These are phyloP conservation scores for Campaea margaritaria DNA, from an alignment of 2,888 invertebrate genomes.

Conservation along the genomic window DNA sequence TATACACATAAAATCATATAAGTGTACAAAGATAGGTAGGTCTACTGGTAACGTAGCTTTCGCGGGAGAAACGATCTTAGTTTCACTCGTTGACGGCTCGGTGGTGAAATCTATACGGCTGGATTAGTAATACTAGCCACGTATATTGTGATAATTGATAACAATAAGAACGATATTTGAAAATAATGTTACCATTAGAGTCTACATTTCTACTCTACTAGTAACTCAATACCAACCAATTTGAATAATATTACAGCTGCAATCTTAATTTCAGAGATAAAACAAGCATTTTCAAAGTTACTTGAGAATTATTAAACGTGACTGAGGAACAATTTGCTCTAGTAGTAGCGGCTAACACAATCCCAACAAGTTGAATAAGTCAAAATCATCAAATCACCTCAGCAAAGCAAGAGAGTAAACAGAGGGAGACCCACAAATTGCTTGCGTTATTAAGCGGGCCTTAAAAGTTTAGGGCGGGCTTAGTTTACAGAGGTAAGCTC, in stretches of 20 bases:
- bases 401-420: slow-evolving; percentile 79
- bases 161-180: too few relatives aligned
- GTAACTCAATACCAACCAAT: too few relatives aligned
- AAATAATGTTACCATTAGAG: too few relatives aligned
- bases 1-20: slow-evolving; percentile 24
- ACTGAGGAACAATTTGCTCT: slow-evolving; percentile 40
- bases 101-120: slow-evolving; percentile 60
- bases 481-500: slow-evolving; percentile 80
- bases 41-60: slow-evolving; percentile 71
- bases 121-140: slow-evolving; percentile 38
- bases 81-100: slow-evolving; percentile 65
- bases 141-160: slow-evolving; percentile 4
- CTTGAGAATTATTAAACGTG: slow-evolving; percentile 5
- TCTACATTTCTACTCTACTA: too few relatives aligned
- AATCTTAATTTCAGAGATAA: slow-evolving; percentile 19
- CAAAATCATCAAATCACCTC: slow-evolving; percentile 84
- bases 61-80: slow-evolving; percentile 73
- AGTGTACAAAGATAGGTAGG: slow-evolving; percentile 27
- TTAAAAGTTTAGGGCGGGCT: slow-evolving; percentile 82
- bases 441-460: slow-evolving; percentile 82
- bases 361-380: slow-evolving; percentile 77
- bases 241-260: background rate
- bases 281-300: slow-evolving; percentile 31
- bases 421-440: slow-evolving; percentile 81
- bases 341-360: slow-evolving; percentile 54